Evolutionary conservation across 2,797 vertebrate genomes (phyloP).

Genomic region (Coendou prehensilis): DNA sequence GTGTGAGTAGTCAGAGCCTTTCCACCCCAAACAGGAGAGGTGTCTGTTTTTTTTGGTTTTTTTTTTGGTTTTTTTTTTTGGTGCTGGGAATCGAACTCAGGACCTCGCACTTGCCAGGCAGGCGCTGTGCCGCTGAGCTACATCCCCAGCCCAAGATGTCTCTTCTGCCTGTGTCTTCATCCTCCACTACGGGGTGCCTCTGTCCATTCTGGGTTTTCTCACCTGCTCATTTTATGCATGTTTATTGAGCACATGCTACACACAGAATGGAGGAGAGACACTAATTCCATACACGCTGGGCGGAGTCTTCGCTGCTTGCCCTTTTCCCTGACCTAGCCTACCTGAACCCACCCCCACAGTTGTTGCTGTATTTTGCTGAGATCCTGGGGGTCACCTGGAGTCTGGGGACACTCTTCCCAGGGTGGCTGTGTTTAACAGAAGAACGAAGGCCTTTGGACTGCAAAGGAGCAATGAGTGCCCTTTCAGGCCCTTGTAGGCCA

Average conservation of each 20-base stretch:
- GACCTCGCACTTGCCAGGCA: too few relatives aligned
- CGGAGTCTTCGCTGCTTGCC: not conserved
- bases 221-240: not conserved
- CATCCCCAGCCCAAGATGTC: not conserved
- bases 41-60: too few relatives aligned
- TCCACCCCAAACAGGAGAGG: not conserved
- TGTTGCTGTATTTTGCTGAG: not conserved
- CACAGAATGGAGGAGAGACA: not conserved
- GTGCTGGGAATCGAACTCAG: too few relatives aligned
- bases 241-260: not conserved
- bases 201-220: not conserved
- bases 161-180: not conserved
- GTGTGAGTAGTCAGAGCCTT: not conserved
- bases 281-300: not conserved
- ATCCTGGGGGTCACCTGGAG: not conserved
- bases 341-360: fast-evolving
- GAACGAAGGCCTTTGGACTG: not conserved
- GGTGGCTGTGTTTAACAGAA: not conserved
- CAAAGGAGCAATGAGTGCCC: not conserved
- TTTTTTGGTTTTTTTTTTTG: too few relatives aligned
- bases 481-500: not conserved
- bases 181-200: not conserved
- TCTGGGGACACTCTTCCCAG: not conserved
- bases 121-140: too few relatives aligned
- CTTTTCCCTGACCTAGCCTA: not conserved